These are phyloP conservation scores for Amyelois transitella DNA, from an alignment of 1,140 invertebrate genomes.

Conservation along the genomic window DNA sequence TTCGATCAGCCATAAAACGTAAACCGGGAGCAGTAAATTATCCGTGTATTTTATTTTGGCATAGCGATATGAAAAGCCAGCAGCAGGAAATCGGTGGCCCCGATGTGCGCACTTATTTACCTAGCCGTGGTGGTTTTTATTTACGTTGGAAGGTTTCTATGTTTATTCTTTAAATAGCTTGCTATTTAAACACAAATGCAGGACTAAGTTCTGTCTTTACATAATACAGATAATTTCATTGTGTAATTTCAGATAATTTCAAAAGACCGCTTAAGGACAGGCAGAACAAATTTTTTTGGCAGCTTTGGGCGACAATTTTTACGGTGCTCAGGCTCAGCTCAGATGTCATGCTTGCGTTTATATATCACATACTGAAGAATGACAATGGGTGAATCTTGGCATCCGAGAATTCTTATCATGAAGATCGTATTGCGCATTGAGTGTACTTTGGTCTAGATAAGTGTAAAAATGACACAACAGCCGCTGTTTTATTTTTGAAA, in stretches of 20 bases:
- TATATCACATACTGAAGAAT: slow-evolving; percentile 19
- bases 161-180: background rate
- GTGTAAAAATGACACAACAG: too few species aligned
- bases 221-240: too few species aligned
- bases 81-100: slow-evolving; percentile 2
- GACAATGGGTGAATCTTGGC: slow-evolving; percentile 22
- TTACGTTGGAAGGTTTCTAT: background rate
- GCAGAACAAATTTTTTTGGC: slow-evolving; percentile 12
- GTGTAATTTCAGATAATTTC: too few species aligned
- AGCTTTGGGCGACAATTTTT: slow-evolving; percentile 20
- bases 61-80: background rate
- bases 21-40: slow-evolving; percentile 35
- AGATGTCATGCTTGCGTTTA: slow-evolving; percentile 21
- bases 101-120: background rate
- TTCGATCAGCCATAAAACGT: slow-evolving; percentile 50
- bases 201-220: too few species aligned
- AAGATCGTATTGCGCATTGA: slow-evolving; percentile 4
- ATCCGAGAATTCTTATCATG: slow-evolving; percentile 10
- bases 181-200: too few species aligned
- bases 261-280: background rate
- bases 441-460: too few species aligned
- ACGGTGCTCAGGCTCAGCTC: slow-evolving; percentile 27
- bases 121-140: background rate
- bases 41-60: slow-evolving; percentile 25
- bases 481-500: too few species aligned